A percentile compares a stretch with the other conserved stretches of the same genome.
phyloP scores from a whole-genome alignment of 2,888 invertebrate species.

The Trachelus iudaicus region DNA sequence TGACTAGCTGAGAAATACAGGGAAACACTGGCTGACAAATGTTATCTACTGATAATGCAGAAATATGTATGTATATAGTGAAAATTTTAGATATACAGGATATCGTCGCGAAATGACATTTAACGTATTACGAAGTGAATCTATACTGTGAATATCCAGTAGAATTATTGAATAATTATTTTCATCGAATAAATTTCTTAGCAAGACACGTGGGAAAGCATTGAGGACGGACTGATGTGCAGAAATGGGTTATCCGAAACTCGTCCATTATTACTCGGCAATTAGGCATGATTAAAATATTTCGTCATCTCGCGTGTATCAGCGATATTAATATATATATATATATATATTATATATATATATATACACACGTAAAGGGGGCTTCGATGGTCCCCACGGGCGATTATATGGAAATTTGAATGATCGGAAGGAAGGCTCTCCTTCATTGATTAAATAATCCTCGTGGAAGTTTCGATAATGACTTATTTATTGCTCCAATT shows the following conservation, averaged over 20 bases:
- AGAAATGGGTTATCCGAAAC: neutral
- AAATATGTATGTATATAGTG: neutral
- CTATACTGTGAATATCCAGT: neutral
- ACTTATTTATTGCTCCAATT: constrained; percentile 65
- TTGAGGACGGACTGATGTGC: neutral
- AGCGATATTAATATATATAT: constrained; percentile 59
- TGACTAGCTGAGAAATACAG: neutral
- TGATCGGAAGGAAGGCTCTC: constrained; percentile 53
- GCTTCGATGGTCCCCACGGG: neutral
- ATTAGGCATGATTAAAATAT: constrained; percentile 66
- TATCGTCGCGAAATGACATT: neutral
- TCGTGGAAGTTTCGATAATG: constrained; percentile 54
- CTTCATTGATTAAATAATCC: constrained; percentile 62
- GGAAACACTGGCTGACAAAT: neutral
- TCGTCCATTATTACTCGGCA: constrained; percentile 63
- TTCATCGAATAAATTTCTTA: neutral
- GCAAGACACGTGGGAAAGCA: neutral
- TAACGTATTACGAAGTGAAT: neutral
- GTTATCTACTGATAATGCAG: neutral
- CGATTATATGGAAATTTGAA: constrained; percentile 53
- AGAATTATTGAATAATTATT: neutral
- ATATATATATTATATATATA: constrained; percentile 57
- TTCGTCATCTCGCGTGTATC: constrained; percentile 64
- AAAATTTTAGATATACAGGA: neutral
- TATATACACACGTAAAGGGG: constrained; percentile 6